Evolutionary conservation across 2,113 vertebrate species (phyloP).

Genomic region (Phylloscopus whistleri): DNA sequence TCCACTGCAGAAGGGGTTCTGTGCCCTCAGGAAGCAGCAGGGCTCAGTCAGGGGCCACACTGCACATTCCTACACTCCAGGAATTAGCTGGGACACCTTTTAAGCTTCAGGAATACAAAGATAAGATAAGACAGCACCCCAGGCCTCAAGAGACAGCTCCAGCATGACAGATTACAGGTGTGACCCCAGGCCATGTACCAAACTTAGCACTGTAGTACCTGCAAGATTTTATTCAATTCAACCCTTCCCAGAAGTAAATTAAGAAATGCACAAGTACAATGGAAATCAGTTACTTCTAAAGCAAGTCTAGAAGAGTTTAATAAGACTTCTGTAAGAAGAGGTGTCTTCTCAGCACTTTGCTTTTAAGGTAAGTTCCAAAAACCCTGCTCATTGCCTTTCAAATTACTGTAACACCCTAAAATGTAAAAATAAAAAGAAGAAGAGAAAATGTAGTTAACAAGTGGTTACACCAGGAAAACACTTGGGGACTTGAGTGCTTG

Average conservation of each 20-base stretch:
- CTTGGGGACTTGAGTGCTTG: slow-evolving; percentile 90
- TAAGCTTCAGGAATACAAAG: slow-evolving; percentile 20
- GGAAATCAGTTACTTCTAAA: slow-evolving; percentile 73
- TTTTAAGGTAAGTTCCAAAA: slow-evolving; percentile 75
- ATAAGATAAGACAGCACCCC: slow-evolving; percentile 42
- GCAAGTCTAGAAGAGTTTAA: slow-evolving; percentile 77
- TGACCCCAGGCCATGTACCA: not conserved
- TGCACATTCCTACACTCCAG: slow-evolving; percentile 13
- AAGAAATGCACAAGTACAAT: slow-evolving; percentile 66
- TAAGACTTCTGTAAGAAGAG: slow-evolving; percentile 75
- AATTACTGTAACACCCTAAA: slow-evolving; percentile 86
- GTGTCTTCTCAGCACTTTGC: slow-evolving; percentile 77
- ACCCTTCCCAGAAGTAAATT: slow-evolving; percentile 66
- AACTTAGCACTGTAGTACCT: not conserved
- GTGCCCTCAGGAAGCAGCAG: slow-evolving; percentile 18
- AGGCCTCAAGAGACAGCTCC: slow-evolving; percentile 45
- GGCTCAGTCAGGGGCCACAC: slow-evolving; percentile 14
- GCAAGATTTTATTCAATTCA: slow-evolving; percentile 51
- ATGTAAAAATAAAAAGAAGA: slow-evolving; percentile 82
- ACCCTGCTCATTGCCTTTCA: slow-evolving; percentile 80
- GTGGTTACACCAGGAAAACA: slow-evolving; percentile 91
- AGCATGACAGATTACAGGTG: slow-evolving; percentile 32
- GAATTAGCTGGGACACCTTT: not conserved
- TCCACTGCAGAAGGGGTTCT: not conserved
- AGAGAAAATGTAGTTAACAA: slow-evolving; percentile 86